These are phyloP conservation scores for Verasper variegatus DNA, from an alignment of 2,113 vertebrate species.

Conservation along the genomic window DNA sequence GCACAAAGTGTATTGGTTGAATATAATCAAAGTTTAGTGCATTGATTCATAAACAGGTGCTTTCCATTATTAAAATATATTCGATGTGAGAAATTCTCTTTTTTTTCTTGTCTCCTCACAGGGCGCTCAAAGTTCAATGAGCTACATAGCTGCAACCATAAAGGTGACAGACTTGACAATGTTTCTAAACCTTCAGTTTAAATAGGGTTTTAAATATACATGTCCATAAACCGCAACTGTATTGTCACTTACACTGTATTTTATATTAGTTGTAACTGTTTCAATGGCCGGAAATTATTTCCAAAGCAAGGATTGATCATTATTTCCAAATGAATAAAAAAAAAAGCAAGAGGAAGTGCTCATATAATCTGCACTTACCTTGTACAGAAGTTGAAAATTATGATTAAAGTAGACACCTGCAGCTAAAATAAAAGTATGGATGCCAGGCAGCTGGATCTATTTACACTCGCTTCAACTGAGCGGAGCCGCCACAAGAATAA, in stretches of 20 bases:
- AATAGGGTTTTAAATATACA: neutral
- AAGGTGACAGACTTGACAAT: neutral
- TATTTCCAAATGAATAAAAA: neutral
- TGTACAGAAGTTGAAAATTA: neutral
- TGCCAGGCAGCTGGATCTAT: neutral
- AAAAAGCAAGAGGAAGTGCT: neutral
- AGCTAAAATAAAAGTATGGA: neutral
- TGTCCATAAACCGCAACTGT: neutral
- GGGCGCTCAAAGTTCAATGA: neutral
- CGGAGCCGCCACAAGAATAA: neutral
- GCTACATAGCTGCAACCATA: neutral
- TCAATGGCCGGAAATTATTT: neutral
- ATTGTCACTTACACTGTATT: neutral
- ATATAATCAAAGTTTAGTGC: too few species aligned
- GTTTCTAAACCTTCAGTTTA: conserved; percentile 1
- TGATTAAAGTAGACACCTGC: neutral
- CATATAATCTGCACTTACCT: neutral
- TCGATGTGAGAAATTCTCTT: neutral
- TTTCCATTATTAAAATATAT: too few species aligned
- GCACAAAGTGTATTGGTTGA: too few species aligned
- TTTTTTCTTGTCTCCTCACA: neutral
- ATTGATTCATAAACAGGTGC: too few species aligned
- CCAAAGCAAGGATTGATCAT: neutral
- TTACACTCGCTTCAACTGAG: neutral
- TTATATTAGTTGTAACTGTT: neutral